A percentile compares a stretch with the other conserved stretches of the same genome.
Evolutionary conservation across 1,140 invertebrate species (phyloP).

Genomic region (Augochlora pura): DNA sequence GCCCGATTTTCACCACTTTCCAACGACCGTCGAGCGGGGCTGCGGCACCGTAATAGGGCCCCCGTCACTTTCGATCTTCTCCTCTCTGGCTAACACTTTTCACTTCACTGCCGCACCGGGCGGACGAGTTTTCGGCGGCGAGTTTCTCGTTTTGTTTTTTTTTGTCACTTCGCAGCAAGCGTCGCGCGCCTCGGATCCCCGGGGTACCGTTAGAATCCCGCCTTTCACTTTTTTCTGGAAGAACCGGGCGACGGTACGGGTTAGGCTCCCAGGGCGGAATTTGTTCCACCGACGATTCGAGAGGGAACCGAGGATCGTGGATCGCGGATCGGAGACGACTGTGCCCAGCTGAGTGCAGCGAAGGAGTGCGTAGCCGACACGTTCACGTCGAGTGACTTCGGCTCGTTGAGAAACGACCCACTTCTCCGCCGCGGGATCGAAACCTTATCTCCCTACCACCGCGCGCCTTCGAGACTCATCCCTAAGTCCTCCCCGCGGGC

Average conservation of each 20-base stretch:
- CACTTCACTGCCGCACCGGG: slow-evolving; percentile 40
- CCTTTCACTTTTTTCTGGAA: slow-evolving; percentile 15
- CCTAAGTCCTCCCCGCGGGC: slow-evolving; percentile 32
- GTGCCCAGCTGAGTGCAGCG: slow-evolving; percentile 67
- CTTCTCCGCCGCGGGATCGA: slow-evolving; percentile 69
- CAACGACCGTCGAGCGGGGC: slow-evolving; percentile 24
- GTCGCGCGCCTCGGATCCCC: background rate
- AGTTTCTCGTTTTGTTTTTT: background rate
- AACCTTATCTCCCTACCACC: slow-evolving; percentile 68
- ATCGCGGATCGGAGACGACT: slow-evolving; percentile 46
- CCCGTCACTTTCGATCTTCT: slow-evolving; percentile 33
- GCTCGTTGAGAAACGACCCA: slow-evolving; percentile 77
- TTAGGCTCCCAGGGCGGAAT: background rate
- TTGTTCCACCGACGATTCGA: background rate
- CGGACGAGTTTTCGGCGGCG: background rate
- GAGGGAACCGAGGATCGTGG: background rate
- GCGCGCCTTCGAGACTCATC: slow-evolving; percentile 54
- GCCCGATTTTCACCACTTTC: slow-evolving; percentile 64
- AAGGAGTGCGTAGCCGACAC: slow-evolving; percentile 71
- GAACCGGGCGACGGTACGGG: background rate
- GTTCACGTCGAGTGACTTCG: slow-evolving; percentile 73
- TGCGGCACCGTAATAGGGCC: background rate
- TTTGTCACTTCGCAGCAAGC: background rate
- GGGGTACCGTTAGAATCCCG: slow-evolving; percentile 16
- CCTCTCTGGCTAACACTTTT: slow-evolving; percentile 26